Evolutionary conservation across 2,888 invertebrate species (phyloP), one percentile per base, ranked within the genome.

Genomic region (Tolmerus cingulatus): DNA sequence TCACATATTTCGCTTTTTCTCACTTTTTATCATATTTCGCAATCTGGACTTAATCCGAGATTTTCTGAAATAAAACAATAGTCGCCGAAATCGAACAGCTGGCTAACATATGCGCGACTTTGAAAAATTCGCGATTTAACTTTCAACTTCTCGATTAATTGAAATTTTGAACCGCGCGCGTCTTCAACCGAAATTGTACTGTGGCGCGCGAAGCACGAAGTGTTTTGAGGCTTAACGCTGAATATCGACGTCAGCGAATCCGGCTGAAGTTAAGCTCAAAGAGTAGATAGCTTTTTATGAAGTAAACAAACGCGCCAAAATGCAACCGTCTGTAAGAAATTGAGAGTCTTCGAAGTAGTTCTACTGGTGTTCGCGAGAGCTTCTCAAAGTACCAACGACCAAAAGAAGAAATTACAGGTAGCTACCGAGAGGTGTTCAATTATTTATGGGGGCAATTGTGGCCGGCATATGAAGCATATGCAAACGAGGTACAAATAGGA

Each of bases 131-230:
- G n/a, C 66, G 16, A n/a, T 30, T n/a, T 16, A 74, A 66, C 8
- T 30, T 27, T 66, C 27, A 7, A 4, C 66, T 23, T 27, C 23
- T 19, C 27, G 66, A 66, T 66, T 27, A 66, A 66, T 19, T 12
- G 27, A 66, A 74, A 85, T 37, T 74, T 46, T 37, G 85, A 85
- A 85, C 85, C 85, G 85, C 85, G 74, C 85, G 46, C 74, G 27
- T 74, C 85, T 85, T 43, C 37, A 57, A 66, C 3, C 66, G 40
- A 66, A 85, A 43, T 9, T 46, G 16, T 27, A 85, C 85, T 85
- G 85, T 27, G 19, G 82, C 27, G 43, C 66, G 66, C 74, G 74
- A 46, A 85, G 46, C 74, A 37, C 27, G 43, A 7, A 74, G 66
- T 34, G 5, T n/a, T 19, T 12, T 12, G 12, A 27, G 66, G 27